Base-by-base conservation (phyloP, 2,888 invertebrate species). In the Timandra comae region DNA sequence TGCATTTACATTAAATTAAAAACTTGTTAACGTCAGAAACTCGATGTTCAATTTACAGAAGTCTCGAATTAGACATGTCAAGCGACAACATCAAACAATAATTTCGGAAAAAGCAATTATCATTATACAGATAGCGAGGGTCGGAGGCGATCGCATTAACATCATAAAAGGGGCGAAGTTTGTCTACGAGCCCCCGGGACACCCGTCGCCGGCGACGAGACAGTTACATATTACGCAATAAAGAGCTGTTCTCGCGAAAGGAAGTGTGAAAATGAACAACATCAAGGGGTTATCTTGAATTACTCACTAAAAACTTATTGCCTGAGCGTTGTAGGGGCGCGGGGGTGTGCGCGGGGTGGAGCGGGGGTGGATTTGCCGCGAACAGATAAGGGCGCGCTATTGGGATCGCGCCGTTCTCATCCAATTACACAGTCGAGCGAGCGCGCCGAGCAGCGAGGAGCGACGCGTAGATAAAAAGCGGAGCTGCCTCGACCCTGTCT, bases 201-300 rank as follows among this genome's bases (percentile, higher is more conserved):
- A 52, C 68, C 76, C 78, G 76, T 77, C 77, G 76, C 66, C 77
- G 24, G 24, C 24, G 69, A 68, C 53, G 75, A 81, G 82, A 84
- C 82, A 81, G 80, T 80, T 81, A 84, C 84, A 80, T 82, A 84
- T 84, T 84, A 80, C 77, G 82, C 82, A 79, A 85, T 85, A 84
- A 84, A 82, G 81, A 82, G 79, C 85, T 84, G 85, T 85, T 84
- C 84, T 85, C 85, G 85, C 80, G 78, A 79, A 84, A 84, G 85
- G 84, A 85, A 84, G 84, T 85, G 85, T 85, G 84, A 85, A 85
- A 85, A 84, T 85, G 84, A 85, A 81, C 82, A 82, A 82, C 84
- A 82, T 82, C 77, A 84, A 84, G 82, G 84, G 85, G 84, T 84
- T 85, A 85, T 85, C 84, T 84, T 81, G 79, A 84, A 85, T 84